Evolutionary conservation across 2,888 invertebrate genomes (phyloP).

Genomic region (Lissocephala sabroskyi): DNA sequence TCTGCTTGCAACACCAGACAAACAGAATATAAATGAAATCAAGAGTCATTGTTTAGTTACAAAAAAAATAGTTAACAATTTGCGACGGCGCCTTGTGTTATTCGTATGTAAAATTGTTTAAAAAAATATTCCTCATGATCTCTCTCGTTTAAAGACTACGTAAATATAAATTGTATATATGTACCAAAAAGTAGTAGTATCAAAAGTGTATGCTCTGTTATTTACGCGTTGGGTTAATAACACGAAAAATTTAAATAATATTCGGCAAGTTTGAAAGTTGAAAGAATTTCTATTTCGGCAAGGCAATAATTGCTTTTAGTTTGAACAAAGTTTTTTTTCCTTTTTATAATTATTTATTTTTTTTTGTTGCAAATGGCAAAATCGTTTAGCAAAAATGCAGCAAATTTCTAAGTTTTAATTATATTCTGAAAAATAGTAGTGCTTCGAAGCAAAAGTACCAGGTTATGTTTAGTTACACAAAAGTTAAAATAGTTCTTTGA

Average conservation of each 20-base stretch:
- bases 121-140: constrained; percentile 44
- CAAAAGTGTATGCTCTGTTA: constrained; percentile 52
- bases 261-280: constrained; percentile 27
- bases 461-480: too few species aligned
- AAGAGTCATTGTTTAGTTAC: constrained; percentile 9
- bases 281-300: constrained; percentile 26
- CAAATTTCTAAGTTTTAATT: constrained; percentile 1
- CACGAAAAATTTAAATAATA: constrained; percentile 34
- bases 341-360: constrained; percentile 24
- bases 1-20: constrained; percentile 5
- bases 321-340: constrained; percentile 59
- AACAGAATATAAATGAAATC: neutral
- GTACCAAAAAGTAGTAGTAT: constrained; percentile 64
- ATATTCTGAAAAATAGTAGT: neutral
- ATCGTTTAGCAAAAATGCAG: constrained; percentile 2
- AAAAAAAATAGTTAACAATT: constrained; percentile 22
- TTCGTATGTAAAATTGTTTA: constrained; percentile 43
- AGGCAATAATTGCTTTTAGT: constrained; percentile 61
- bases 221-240: constrained; percentile 30
- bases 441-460: too few species aligned
- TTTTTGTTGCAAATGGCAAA: constrained; percentile 5
- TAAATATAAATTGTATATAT: constrained; percentile 56
- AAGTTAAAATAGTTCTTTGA: neutral
- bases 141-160: constrained; percentile 25
- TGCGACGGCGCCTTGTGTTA: neutral